Conservation (phyloP, 2,888 invertebrate genomes). For the Sialis fuliginosa region DNA sequence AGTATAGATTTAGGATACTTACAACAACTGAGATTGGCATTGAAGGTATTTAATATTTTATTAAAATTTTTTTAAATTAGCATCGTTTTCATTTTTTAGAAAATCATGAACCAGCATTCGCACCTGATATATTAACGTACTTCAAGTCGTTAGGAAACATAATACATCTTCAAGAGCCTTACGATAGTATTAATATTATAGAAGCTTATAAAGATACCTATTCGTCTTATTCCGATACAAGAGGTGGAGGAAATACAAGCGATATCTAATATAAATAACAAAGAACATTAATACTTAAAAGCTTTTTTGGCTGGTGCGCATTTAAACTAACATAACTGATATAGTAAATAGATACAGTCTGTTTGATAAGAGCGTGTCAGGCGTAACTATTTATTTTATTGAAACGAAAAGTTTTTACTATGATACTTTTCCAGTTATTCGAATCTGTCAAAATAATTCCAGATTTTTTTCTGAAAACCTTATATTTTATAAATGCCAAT, state of each 20-base stretch:
- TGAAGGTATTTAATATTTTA: constrained; percentile 19
- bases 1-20: constrained; percentile 26
- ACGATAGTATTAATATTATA: constrained; percentile 46
- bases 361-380: not conserved
- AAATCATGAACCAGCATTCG: constrained; percentile 20
- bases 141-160: constrained; percentile 16
- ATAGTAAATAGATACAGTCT: not conserved
- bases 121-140: constrained; percentile 17
- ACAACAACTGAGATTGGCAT: constrained; percentile 20
- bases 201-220: constrained; percentile 43
- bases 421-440: too few species aligned
- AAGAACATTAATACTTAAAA: not conserved
- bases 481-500: too few species aligned
- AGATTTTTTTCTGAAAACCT: too few species aligned
- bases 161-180: constrained; percentile 23
- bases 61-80: not conserved
- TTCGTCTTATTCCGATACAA: constrained; percentile 51
- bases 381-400: too few species aligned
- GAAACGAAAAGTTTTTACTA: too few species aligned
- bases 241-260: constrained; percentile 50
- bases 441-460: too few species aligned
- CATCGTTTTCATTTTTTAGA: constrained; percentile 13
- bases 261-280: constrained; percentile 28
- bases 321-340: not conserved
- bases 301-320: too few species aligned